These are phyloP conservation scores for Ophion slaviceki DNA, from an alignment of 2,888 invertebrate species.

Conservation along the genomic window DNA sequence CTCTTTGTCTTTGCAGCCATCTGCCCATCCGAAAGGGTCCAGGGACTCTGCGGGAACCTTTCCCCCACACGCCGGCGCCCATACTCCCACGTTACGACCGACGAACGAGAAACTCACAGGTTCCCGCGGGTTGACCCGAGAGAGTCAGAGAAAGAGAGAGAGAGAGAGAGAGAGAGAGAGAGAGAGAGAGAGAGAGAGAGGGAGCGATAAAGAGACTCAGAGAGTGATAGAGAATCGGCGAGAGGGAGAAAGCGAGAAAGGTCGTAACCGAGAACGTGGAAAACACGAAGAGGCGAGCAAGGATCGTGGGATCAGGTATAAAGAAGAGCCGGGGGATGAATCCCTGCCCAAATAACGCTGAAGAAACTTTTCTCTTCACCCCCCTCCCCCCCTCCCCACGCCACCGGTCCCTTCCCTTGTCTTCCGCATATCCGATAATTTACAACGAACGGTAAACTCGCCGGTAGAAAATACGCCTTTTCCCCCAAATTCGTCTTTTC, in stretches of 20 bases:
- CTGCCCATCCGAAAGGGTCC: constrained; percentile 25
- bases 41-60: neutral
- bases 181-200: no score
- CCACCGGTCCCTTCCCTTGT: neutral
- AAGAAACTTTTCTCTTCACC: constrained; percentile 29
- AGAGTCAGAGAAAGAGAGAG: neutral
- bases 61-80: neutral
- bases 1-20: constrained; percentile 26
- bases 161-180: no score
- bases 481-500: constrained; percentile 58
- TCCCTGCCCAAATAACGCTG: constrained; percentile 23
- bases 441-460: constrained; percentile 46
- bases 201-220: no score
- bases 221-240: no score
- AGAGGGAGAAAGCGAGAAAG: no score
- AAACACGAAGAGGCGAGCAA: constrained; percentile 11
- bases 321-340: constrained; percentile 30
- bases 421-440: constrained; percentile 64
- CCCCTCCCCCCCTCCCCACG: no score
- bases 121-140: constrained; percentile 12
- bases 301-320: constrained; percentile 30
- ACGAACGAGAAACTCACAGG: constrained; percentile 10
- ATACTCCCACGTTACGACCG: neutral
- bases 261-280: neutral
- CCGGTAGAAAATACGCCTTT: constrained; percentile 25